Evolutionary conservation across 2,113 vertebrate species (phyloP), one percentile per base, ranked within the genome.

Genomic region (Chloroceryle aenea): DNA sequence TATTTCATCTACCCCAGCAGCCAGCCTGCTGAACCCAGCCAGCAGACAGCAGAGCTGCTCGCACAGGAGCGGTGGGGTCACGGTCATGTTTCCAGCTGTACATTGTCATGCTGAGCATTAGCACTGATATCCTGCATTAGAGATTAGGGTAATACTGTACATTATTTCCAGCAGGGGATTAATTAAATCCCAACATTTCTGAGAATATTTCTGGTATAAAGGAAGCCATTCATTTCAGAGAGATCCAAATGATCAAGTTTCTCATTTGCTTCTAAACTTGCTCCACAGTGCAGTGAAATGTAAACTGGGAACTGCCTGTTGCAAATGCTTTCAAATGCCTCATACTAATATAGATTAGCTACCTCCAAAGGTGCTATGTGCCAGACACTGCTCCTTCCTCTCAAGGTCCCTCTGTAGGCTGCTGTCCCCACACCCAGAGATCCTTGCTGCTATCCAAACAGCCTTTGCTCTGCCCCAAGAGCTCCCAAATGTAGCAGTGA

Each of bases 151-250:
- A 85, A 81, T 48, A 43, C n/a, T 89, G 69, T 53, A 72, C 43
- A 75, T 94, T 96, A 96, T 84, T 90, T 92, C 61, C 73, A 87
- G 69, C 48, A 73, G 92, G 90, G 84, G 90, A 95, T 94, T 96
- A 87, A 94, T 96, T 96, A 92, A 87, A 87, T 64, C 58, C 75
- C 58, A 56, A 36, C 40, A 43, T 94, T 94, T 92, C 83, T 90
- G 56, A 81, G 64, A 48, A 48, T 18, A 50, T 34, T 69, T 69
- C 30, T 20, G 12, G 26, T 43, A 90, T 67, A 88, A 96, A 96
- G 47, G 55, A 93, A 93, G 40, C 52, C 79, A 64, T 93, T 96
- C 61, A 89, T 94, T 93, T 64, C 64, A 87, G 47, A 1, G 10
- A 81, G 66, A 56, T 52, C 76, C 86, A 74, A 75, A 75, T 59